A percentile compares a stretch with the other conserved stretches of the same genome.
Conservation (phyloP, 37 sponge, comb jelly and placozoan genomes). For the Spongilla lacustris region DNA sequence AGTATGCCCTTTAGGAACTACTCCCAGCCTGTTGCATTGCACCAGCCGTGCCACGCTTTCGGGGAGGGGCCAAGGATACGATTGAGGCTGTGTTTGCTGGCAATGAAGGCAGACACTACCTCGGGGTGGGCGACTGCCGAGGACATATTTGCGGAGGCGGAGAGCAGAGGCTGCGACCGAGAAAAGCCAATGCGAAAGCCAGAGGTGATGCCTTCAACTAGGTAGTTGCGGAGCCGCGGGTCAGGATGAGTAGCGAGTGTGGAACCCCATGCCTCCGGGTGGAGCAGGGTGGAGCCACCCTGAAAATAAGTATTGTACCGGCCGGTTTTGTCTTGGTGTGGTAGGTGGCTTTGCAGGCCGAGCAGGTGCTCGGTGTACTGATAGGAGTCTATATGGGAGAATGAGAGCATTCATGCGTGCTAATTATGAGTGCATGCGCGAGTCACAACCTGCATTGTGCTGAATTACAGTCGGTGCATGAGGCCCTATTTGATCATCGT, state of each 20-base stretch:
- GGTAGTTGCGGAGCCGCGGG: not conserved
- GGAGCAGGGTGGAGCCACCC: not conserved
- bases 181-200: conserved; percentile 1
- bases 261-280: not conserved
- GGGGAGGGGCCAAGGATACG: conserved; percentile 24
- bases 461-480: too few relatives aligned
- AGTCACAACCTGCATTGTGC: too few relatives aligned
- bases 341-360: too few relatives aligned
- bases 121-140: conserved; percentile 14
- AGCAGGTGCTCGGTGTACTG: too few relatives aligned
- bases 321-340: too few relatives aligned
- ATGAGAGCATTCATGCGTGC: too few relatives aligned
- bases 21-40: conserved; percentile 41
- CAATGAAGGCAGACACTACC: not conserved
- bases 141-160: not conserved
- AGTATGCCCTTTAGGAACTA: conserved; percentile 23
- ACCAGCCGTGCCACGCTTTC: not conserved
- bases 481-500: too few relatives aligned
- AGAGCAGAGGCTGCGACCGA: conserved; percentile 2
- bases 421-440: too few relatives aligned
- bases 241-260: not conserved
- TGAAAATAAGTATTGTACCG: too few relatives aligned
- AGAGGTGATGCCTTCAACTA: not conserved
- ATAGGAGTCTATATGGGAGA: too few relatives aligned
- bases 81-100: not conserved